Conservation (phyloP, 1,140 invertebrate species). For the Contarinia nasturtii region DNA sequence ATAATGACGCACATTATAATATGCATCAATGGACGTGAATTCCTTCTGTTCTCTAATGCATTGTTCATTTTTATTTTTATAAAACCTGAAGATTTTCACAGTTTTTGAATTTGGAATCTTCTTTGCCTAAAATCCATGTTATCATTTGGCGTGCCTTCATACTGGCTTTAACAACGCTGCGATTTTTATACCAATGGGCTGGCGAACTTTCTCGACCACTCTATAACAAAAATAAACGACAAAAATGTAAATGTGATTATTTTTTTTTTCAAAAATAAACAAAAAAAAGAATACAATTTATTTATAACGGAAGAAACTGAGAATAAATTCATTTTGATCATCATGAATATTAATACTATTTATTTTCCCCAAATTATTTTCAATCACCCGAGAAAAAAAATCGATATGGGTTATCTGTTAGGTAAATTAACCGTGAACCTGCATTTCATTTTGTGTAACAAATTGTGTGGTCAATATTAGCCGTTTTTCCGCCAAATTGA, state of each 20-base stretch:
- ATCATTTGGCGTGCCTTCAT: constrained; percentile 79
- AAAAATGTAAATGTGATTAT: background rate
- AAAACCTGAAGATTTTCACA: constrained; percentile 75
- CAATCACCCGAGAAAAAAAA: too few species aligned
- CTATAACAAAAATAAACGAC: constrained; percentile 11
- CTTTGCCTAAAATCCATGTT: constrained; percentile 75
- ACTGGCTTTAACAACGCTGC: constrained; percentile 60
- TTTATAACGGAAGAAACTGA: background rate
- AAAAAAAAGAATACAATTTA: background rate
- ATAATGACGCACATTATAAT: too few species aligned
- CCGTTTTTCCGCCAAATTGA: too few species aligned
- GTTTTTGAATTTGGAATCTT: constrained; percentile 77
- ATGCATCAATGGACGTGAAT: too few species aligned
- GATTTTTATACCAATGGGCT: constrained; percentile 62
- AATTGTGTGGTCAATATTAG: too few species aligned
- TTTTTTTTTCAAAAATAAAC: background rate
- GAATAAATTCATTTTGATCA: background rate
- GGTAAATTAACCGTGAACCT: too few species aligned
- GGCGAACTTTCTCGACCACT: constrained; percentile 34
- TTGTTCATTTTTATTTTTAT: too few species aligned
- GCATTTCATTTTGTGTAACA: too few species aligned
- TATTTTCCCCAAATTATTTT: too few species aligned
- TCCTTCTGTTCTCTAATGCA: too few species aligned
- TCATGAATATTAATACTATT: too few species aligned
- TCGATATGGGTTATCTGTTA: too few species aligned